Conservation (phyloP, 2,888 invertebrate genomes). For the Agriotes lineatus region DNA sequence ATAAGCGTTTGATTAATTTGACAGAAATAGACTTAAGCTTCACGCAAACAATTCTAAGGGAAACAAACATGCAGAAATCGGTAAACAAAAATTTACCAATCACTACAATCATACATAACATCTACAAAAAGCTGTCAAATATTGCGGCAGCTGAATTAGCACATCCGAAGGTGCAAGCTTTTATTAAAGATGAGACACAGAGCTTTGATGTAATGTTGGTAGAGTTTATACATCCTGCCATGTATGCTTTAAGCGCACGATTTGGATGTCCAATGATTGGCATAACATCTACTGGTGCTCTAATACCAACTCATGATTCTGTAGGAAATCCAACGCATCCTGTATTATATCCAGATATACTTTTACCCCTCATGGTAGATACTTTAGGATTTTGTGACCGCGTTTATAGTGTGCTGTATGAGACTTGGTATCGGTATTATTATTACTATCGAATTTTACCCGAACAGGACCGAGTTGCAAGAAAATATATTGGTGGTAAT, state of each 20-base stretch:
- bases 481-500: constrained; percentile 58
- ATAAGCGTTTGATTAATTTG: constrained; percentile 51
- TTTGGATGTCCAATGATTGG: constrained; percentile 48
- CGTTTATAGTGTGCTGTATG: constrained; percentile 53
- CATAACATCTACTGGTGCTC: constrained; percentile 53
- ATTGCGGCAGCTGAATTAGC: background rate
- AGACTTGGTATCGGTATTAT: constrained; percentile 51
- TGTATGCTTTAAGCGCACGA: constrained; percentile 50
- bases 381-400: constrained; percentile 23
- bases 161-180: constrained; percentile 18
- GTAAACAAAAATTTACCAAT: background rate
- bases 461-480: constrained; percentile 49
- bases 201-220: constrained; percentile 54
- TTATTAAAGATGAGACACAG: constrained; percentile 4
- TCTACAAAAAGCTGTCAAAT: background rate
- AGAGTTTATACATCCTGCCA: constrained; percentile 48
- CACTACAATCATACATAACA: background rate
- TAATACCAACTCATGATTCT: constrained; percentile 42
- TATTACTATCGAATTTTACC: constrained; percentile 52
- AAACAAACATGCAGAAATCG: constrained; percentile 3
- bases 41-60: constrained; percentile 36
- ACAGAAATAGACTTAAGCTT: constrained; percentile 33
- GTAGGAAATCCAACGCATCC: constrained; percentile 55
- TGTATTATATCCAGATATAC: constrained; percentile 49
- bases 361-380: constrained; percentile 27